Conservation (phyloP, 2,888 invertebrate genomes). For the Fragum fragum region DNA sequence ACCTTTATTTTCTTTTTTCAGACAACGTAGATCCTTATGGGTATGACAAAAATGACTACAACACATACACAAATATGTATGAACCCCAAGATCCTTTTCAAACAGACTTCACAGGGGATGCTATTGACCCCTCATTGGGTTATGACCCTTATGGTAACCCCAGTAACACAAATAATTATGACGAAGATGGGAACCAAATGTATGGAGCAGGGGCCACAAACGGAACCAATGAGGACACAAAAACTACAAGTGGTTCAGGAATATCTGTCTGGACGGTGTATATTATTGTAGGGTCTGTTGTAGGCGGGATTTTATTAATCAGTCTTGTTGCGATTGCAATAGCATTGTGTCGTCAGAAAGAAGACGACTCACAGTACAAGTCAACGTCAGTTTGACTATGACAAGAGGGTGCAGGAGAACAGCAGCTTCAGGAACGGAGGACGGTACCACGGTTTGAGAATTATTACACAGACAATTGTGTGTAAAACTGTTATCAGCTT, state of each 20-base stretch:
- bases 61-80: conserved; percentile 33
- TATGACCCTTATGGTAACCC: conserved; percentile 1
- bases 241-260: not conserved
- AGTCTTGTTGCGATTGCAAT: conserved; percentile 81
- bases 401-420: conserved; percentile 64
- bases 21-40: conserved; percentile 22
- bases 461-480: conserved; percentile 25
- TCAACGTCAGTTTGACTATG: conserved; percentile 80
- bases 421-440: conserved; percentile 41
- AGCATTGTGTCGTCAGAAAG: conserved; percentile 78
- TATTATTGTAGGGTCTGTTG: conserved; percentile 81
- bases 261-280: conserved; percentile 81
- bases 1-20: not conserved
- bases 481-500: not conserved
- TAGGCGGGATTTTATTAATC: conserved; percentile 78
- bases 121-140: not conserved
- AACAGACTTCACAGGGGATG: conserved; percentile 12
- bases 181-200: conserved; percentile 9
- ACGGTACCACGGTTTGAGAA: conserved; percentile 35
- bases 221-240: conserved; percentile 2
- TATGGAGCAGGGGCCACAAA: conserved; percentile 28
- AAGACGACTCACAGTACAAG: conserved; percentile 78
- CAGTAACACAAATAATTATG: not conserved
- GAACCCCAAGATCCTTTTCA: conserved; percentile 8
- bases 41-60: conserved; percentile 26